Evolutionary conservation across 1,140 invertebrate genomes (phyloP).

Genomic region (Drosophila pectinifera): DNA sequence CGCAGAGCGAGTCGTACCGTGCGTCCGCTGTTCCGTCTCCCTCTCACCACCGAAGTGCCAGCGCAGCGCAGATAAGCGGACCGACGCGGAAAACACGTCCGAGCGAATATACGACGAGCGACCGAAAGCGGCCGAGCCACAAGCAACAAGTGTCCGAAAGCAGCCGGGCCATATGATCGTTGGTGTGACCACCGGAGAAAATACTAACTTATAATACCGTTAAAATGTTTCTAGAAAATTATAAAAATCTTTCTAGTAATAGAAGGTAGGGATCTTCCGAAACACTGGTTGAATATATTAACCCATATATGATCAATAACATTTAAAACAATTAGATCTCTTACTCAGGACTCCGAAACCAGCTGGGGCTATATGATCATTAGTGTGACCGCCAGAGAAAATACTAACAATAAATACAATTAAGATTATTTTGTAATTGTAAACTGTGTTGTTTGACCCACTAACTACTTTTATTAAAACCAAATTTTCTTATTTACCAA

Average conservation of each 20-base stretch:
- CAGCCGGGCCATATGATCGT: not conserved
- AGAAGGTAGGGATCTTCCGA: too few species aligned
- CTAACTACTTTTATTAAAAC: too few species aligned
- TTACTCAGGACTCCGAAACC: not conserved
- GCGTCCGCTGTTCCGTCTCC: constrained; percentile 20
- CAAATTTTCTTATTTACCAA: too few species aligned
- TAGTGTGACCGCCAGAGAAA: too few species aligned
- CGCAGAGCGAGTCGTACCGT: constrained; percentile 15
- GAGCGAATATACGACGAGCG: constrained; percentile 5
- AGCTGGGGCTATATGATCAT: too few species aligned
- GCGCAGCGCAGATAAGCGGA: constrained; percentile 50
- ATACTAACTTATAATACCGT: not conserved
- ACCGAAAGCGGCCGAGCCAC: constrained; percentile 8
- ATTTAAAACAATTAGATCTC: not conserved
- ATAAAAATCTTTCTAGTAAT: not conserved
- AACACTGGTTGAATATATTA: not conserved
- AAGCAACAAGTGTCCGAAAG: constrained; percentile 44
- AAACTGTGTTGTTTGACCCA: too few species aligned
- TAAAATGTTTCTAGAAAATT: not conserved
- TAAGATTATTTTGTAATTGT: too few species aligned
- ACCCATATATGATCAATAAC: not conserved
- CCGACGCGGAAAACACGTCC: constrained; percentile 42
- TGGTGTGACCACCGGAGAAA: constrained; percentile 1
- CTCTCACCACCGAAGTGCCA: constrained; percentile 38
- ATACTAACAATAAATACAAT: too few species aligned